These are phyloP conservation scores for Augochlorella aurata DNA, from an alignment of 2,888 invertebrate species.

Conservation along the genomic window DNA sequence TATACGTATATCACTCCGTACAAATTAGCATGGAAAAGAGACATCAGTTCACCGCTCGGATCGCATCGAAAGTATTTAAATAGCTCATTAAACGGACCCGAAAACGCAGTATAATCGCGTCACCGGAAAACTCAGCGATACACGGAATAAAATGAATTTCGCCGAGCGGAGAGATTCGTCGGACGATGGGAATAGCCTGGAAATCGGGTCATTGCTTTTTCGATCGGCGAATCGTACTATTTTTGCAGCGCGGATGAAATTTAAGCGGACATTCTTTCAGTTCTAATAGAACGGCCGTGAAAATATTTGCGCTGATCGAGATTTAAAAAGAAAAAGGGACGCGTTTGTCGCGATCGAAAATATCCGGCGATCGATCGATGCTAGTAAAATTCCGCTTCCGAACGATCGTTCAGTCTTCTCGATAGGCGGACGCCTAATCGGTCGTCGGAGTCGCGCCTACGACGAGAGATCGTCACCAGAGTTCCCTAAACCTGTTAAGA, in stretches of 20 bases:
- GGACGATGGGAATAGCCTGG: background rate
- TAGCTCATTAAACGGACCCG: background rate
- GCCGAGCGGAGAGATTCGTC: background rate
- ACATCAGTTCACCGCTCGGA: background rate
- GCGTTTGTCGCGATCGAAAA: no score
- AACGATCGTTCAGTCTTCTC: no score
- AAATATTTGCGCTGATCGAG: background rate
- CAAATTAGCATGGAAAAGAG: background rate
- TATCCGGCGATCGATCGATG: no score
- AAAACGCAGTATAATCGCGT: background rate
- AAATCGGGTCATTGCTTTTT: background rate
- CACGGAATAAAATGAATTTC: conserved; percentile 5
- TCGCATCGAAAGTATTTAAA: background rate
- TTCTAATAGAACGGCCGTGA: background rate
- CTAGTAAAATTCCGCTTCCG: no score
- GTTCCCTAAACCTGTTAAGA: background rate
- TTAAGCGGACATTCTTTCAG: background rate
- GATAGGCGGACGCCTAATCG: no score
- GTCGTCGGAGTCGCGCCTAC: background rate
- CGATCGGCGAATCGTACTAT: background rate
- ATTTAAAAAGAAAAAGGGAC: background rate
- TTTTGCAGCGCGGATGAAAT: background rate
- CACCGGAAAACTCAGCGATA: background rate
- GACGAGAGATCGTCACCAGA: background rate
- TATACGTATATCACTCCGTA: background rate